Base-by-base conservation (phyloP, 2,888 invertebrate species). In the Rotaria magnacalcarata region DNA sequence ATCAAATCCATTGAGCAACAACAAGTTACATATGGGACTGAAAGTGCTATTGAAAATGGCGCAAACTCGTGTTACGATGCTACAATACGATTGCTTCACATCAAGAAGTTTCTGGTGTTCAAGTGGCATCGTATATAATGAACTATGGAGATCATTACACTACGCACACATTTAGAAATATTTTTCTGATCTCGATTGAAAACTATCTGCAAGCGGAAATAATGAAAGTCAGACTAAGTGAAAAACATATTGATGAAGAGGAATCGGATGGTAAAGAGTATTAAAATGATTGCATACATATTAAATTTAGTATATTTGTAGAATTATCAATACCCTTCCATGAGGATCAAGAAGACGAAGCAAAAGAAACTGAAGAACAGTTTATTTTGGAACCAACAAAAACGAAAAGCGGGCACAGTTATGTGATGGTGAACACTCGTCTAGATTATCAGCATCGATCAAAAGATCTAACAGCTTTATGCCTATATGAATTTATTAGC, bases 311-410 rank as follows among this genome's bases (percentile, higher is more conserved):
- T n/a, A n/a, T n/a, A n/a, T n/a, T n/a, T n/a, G n/a, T n/a, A n/a
- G n/a, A n/a, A n/a, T n/a, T n/a, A n/a, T n/a, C n/a, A n/a, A n/a
- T n/a, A n/a, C n/a, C n/a, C n/a, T n/a, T n/a, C n/a, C n/a, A n/a
- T n/a, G n/a, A n/a, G n/a, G n/a, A n/a, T n/a, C n/a, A n/a, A n/a
- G n/a, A n/a, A n/a, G n/a, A n/a, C n/a, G n/a, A n/a, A n/a, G n/a
- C n/a, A n/a, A n/a, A n/a, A n/a, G n/a, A n/a, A n/a, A n/a, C n/a
- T 11, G 67, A 67, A 67, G 67, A 67, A 67, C 67, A 67, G 19
- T 67, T 67, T 67, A 6, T 67, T 27, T 67, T 67, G 14, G 27
- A 67, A 11, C 27, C 27, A 67, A 19, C 54, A 54, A 16, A 19
- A 1, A 34, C 27, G 5, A 67, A 27, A 10, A n/a, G 14, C 24